These are phyloP conservation scores for Hesperia comma DNA, from an alignment of 2,888 invertebrate genomes.

Conservation along the genomic window DNA sequence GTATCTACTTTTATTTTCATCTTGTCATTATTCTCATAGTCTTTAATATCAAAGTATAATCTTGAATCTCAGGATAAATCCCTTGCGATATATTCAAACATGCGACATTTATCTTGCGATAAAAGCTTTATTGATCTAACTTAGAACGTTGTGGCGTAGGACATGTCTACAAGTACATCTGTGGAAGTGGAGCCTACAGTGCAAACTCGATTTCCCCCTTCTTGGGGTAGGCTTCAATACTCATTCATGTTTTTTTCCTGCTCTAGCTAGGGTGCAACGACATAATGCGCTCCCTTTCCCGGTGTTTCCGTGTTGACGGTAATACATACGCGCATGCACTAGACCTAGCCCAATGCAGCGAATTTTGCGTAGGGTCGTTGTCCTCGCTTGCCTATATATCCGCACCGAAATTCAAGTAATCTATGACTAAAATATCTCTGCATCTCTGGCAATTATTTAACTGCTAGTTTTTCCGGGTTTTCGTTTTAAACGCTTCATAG, in stretches of 20 bases:
- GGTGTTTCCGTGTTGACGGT: constrained; percentile 74
- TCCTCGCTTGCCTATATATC: constrained; percentile 59
- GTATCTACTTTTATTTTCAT: neutral
- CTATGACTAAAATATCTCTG: constrained; percentile 47
- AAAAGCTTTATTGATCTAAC: constrained; percentile 69
- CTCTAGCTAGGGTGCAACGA: constrained; percentile 62
- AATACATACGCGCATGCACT: constrained; percentile 79
- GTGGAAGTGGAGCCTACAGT: constrained; percentile 75
- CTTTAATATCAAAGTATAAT: too few species aligned
- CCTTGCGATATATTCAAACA: neutral
- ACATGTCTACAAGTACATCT: constrained; percentile 61
- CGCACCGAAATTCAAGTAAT: constrained; percentile 45
- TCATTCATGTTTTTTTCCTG: constrained; percentile 81
- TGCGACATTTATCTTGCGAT: constrained; percentile 43
- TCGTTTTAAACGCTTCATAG: neutral
- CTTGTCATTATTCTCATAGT: neutral
- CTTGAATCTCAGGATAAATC: neutral
- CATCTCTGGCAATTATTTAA: constrained; percentile 53
- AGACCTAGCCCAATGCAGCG: constrained; percentile 84
- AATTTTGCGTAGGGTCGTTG: constrained; percentile 84
- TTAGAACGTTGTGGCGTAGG: constrained; percentile 61
- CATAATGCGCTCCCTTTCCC: constrained; percentile 71
- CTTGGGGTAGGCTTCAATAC: constrained; percentile 82
- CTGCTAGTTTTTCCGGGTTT: neutral
- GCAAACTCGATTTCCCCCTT: constrained; percentile 82